Percentiles rank a stretch among this genome's conserved stretches.
These are phyloP conservation scores for Aplochiton taeniatus DNA, from an alignment of 2,797 vertebrate genomes.

Conservation along the genomic window DNA sequence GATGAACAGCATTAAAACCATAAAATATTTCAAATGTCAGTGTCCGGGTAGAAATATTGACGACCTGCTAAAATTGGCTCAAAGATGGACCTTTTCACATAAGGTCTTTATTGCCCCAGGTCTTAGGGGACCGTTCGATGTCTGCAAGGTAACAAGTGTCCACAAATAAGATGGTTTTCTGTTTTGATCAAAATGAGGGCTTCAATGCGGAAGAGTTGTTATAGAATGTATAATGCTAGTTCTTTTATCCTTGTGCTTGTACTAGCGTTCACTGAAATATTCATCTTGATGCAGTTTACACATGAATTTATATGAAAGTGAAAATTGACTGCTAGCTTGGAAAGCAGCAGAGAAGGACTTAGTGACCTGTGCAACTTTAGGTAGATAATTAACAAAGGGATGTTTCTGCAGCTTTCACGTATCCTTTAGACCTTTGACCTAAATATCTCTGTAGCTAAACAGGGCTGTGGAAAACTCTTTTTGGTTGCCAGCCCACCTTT, in stretches of 20 bases:
- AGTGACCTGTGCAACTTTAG: slow-evolving; percentile 51
- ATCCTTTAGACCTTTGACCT: slow-evolving; percentile 70
- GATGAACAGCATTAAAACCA: no score
- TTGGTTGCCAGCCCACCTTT: not conserved
- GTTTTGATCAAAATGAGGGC: slow-evolving; percentile 46
- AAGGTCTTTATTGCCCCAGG: slow-evolving; percentile 33
- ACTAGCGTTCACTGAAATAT: no score
- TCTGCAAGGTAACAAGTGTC: slow-evolving; percentile 38
- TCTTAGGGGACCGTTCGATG: slow-evolving; percentile 55
- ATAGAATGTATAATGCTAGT: not conserved
- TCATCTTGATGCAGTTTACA: no score
- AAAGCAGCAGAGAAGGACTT: slow-evolving; percentile 60
- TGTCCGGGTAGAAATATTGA: no score
- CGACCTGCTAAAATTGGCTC: slow-evolving; percentile 18
- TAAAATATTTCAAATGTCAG: no score
- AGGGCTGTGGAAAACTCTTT: slow-evolving; percentile 10
- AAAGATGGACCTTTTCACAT: not conserved
- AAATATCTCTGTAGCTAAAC: slow-evolving; percentile 56
- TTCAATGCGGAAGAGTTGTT: slow-evolving; percentile 31
- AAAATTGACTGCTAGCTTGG: slow-evolving; percentile 40
- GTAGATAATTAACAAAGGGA: slow-evolving; percentile 70
- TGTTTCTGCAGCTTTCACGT: slow-evolving; percentile 57
- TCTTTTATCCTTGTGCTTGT: slow-evolving; percentile 45
- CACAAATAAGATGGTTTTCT: slow-evolving; percentile 46
- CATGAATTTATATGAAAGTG: slow-evolving; percentile 31